Conservation (phyloP, 2,888 invertebrate species). For the Zele albiditarsus region DNA sequence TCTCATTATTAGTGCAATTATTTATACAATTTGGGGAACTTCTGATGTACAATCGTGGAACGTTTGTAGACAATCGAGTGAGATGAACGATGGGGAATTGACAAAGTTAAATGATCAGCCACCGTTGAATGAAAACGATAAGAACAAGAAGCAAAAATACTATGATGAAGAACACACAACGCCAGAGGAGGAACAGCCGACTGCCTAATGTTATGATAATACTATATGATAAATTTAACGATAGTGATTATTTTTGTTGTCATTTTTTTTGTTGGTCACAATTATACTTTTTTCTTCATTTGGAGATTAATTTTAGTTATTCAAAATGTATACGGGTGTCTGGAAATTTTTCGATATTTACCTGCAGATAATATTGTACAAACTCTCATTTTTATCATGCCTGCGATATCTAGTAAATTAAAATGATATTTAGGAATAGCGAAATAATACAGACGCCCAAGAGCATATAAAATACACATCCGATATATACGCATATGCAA, state of each 20-base stretch:
- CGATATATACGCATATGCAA: not conserved
- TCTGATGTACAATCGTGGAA: slow-evolving; percentile 68
- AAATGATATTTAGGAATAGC: slow-evolving; percentile 9
- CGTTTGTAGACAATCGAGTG: not conserved
- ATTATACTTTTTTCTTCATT: not conserved
- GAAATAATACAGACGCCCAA: not conserved
- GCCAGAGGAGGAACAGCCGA: not conserved
- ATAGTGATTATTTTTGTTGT: not conserved
- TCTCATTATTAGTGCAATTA: slow-evolving; percentile 55
- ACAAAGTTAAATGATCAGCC: slow-evolving; percentile 28
- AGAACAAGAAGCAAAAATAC: not conserved
- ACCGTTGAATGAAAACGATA: slow-evolving; percentile 6
- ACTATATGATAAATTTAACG: not conserved
- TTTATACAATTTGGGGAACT: slow-evolving; percentile 63
- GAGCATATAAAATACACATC: not conserved
- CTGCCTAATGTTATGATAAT: not conserved
- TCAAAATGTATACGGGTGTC: not conserved
- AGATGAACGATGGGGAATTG: slow-evolving; percentile 43
- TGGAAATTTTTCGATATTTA: slow-evolving; percentile 29
- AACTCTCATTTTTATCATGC: slow-evolving; percentile 9
- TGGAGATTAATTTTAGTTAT: not conserved
- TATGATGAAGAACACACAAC: slow-evolving; percentile 18
- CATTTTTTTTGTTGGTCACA: not conserved
- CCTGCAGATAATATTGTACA: not conserved
- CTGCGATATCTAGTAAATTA: slow-evolving; percentile 5